Evolutionary conservation across 2,797 vertebrate species (phyloP).

Genomic region (Takifugu ocellatus): DNA sequence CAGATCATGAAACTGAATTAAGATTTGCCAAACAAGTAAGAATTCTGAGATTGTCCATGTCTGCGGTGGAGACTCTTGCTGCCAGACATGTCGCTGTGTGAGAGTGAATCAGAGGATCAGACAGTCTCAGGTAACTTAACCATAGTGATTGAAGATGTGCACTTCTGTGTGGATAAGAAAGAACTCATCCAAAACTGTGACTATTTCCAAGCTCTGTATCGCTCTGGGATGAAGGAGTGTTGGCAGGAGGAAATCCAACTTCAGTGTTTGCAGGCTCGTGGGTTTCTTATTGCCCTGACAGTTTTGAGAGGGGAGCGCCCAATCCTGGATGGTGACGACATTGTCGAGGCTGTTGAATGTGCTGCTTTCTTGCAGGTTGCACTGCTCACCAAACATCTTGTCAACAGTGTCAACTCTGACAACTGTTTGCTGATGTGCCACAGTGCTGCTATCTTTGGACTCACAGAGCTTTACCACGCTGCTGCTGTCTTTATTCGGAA

Average conservation of each 20-base stretch:
- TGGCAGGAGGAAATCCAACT: constrained; percentile 81
- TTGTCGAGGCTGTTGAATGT: constrained; percentile 85
- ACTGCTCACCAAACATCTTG: constrained; percentile 78
- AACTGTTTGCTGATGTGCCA: constrained; percentile 91
- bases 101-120: neutral
- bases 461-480: constrained; percentile 78
- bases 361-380: constrained; percentile 87
- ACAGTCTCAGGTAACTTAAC: constrained; percentile 45
- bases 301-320: constrained; percentile 81
- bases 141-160: constrained; percentile 77
- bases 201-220: constrained; percentile 90
- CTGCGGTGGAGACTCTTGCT: constrained; percentile 7
- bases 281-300: constrained; percentile 79
- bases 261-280: constrained; percentile 70
- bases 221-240: constrained; percentile 92
- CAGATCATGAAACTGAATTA: too few species aligned
- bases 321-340: constrained; percentile 77
- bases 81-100: neutral
- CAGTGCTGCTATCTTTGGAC: constrained; percentile 83
- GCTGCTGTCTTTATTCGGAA: constrained; percentile 85
- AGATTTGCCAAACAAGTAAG: too few species aligned
- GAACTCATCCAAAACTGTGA: constrained; percentile 83
- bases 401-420: constrained; percentile 80
- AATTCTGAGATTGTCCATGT: constrained; percentile 18
- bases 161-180: constrained; percentile 79